A percentile compares a stretch with the other conserved stretches of the same genome.
These are phyloP conservation scores for Chaetorhynchus papuensis DNA, from an alignment of 2,113 vertebrate species.

Conservation along the genomic window DNA sequence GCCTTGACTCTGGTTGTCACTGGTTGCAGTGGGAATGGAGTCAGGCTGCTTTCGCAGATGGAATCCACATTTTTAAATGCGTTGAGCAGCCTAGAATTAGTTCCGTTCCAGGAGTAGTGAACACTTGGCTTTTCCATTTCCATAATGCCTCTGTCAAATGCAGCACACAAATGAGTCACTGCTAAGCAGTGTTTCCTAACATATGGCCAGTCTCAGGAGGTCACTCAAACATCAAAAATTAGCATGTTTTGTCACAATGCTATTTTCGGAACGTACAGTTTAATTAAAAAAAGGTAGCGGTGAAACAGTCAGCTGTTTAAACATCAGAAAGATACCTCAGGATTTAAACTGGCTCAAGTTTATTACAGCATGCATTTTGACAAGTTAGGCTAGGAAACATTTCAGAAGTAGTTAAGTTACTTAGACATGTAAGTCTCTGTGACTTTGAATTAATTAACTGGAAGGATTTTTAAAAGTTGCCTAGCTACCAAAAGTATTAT, in stretches of 20 bases:
- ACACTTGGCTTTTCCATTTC: slow-evolving; percentile 1
- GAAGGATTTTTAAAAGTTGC: background rate
- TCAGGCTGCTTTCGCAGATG: background rate
- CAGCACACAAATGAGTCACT: background rate
- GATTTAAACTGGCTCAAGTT: slow-evolving; percentile 5
- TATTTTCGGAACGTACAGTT: slow-evolving; percentile 50
- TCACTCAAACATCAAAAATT: slow-evolving; percentile 43
- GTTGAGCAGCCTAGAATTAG: background rate
- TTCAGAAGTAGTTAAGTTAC: background rate
- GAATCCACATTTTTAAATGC: background rate
- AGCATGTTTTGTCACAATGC: slow-evolving; percentile 58
- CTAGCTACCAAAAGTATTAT: background rate
- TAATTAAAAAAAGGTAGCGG: slow-evolving; percentile 60
- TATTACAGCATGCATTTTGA: background rate
- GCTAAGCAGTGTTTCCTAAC: slow-evolving; percentile 25
- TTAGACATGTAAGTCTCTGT: background rate
- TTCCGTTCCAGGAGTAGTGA: background rate
- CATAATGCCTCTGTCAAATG: background rate
- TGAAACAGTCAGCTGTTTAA: slow-evolving; percentile 45
- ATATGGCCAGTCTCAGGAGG: slow-evolving; percentile 53
- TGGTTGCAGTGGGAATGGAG: background rate
- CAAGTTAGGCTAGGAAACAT: background rate
- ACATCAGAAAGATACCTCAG: slow-evolving; percentile 5
- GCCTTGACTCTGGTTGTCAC: background rate
- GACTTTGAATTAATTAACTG: background rate